Conservation (phyloP, 2,113 vertebrate species). For the Salvelinus namaycush region DNA sequence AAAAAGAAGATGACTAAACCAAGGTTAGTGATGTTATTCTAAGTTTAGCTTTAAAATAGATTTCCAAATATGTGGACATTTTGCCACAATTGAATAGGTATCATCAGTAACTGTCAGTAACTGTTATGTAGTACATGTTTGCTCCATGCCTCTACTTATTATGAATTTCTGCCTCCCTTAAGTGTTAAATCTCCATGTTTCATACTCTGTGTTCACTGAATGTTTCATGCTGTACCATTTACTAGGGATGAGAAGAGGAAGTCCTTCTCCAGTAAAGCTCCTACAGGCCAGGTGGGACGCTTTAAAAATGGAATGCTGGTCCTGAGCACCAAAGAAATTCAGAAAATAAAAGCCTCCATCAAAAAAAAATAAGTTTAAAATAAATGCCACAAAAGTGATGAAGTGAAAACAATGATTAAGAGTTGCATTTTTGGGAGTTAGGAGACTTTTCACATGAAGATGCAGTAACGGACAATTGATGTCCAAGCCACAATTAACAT, state of each 20-base stretch:
- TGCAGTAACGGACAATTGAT: no score
- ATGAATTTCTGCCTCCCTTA: no score
- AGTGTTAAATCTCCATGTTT: not conserved
- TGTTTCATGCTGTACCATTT: not conserved
- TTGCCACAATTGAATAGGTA: no score
- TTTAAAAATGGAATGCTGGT: constrained; percentile 91
- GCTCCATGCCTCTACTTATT: no score
- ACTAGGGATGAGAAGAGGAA: constrained; percentile 79
- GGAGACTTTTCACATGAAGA: no score
- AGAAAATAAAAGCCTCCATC: constrained; percentile 71
- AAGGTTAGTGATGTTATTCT: constrained; percentile 66
- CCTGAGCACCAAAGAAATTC: constrained; percentile 84
- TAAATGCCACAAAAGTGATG: constrained; percentile 33
- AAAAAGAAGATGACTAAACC: constrained; percentile 75
- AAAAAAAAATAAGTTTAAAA: no score
- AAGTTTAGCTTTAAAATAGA: no score
- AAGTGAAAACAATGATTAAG: constrained; percentile 53
- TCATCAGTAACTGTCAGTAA: no score
- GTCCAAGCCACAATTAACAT: not conserved
- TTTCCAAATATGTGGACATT: no score
- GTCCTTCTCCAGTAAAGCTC: constrained; percentile 60
- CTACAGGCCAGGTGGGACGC: constrained; percentile 85
- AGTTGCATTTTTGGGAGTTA: not conserved
- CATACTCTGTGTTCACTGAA: not conserved
- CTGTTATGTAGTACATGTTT: no score